Percentiles rank a stretch among this genome's conserved stretches.
phyloP scores from a whole-genome alignment of 53 echinoderm and acorn worm genomes.

The Echinarachnius parma region DNA sequence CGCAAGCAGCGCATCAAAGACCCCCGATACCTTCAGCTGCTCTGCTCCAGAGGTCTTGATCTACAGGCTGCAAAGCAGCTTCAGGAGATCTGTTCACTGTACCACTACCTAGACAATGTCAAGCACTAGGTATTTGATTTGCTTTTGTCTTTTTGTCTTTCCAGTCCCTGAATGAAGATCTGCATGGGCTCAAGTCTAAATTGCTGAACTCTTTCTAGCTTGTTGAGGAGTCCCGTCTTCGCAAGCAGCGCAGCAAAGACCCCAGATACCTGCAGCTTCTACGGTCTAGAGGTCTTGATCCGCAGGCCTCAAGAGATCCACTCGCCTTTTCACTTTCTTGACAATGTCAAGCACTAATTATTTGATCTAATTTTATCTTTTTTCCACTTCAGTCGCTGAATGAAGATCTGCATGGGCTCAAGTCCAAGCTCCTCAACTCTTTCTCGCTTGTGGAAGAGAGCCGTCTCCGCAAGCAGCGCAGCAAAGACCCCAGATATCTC shows the following conservation, averaged over 20 bases:
- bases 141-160: background rate
- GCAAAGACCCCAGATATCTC: slow-evolving; percentile 83
- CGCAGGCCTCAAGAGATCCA: slow-evolving; percentile 73
- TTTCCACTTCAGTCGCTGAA: slow-evolving; percentile 95
- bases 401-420: slow-evolving; percentile 83
- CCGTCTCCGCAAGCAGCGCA: slow-evolving; percentile 60
- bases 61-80: slow-evolving; percentile 77
- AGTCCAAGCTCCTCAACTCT: slow-evolving; percentile 69
- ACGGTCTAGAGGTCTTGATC: slow-evolving; percentile 76
- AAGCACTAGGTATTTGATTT: no score
- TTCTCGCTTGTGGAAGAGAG: slow-evolving; percentile 78
- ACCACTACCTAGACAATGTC: slow-evolving; percentile 76
- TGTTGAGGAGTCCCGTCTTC: slow-evolving; percentile 70
- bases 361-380: no score
- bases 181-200: slow-evolving; percentile 72
- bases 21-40: slow-evolving; percentile 83
- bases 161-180: slow-evolving; percentile 91
- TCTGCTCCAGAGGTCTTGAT: slow-evolving; percentile 75
- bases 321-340: slow-evolving; percentile 66
- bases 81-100: slow-evolving; percentile 64
- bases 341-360: no score
- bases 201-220: slow-evolving; percentile 68
- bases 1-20: slow-evolving; percentile 70
- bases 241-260: slow-evolving; percentile 72
- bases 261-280: slow-evolving; percentile 85